A percentile compares a stretch with the other conserved stretches of the same genome.
phyloP scores from a whole-genome alignment of 2,888 invertebrate genomes.

The Caenorhabditis becei region DNA sequence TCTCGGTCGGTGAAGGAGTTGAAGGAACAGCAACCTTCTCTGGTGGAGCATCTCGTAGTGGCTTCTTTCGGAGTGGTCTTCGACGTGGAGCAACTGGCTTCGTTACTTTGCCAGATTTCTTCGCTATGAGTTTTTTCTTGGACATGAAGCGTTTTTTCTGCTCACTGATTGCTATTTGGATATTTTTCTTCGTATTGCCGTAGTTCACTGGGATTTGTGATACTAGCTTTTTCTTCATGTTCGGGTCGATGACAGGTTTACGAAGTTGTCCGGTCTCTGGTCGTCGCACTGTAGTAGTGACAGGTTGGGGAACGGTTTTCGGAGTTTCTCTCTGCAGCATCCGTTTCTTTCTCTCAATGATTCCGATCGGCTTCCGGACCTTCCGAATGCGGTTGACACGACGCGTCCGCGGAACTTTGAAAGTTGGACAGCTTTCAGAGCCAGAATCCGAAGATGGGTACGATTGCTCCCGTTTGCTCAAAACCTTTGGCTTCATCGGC shows the following conservation, averaged over 20 bases:
- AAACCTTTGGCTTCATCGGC: neutral
- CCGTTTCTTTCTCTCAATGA: conserved; percentile 3
- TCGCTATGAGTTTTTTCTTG: too few relatives aligned
- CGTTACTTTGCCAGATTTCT: too few relatives aligned
- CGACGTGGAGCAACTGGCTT: too few relatives aligned
- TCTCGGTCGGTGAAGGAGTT: too few relatives aligned
- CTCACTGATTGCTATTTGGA: neutral
- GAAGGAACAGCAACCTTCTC: too few relatives aligned
- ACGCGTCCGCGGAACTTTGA: neutral
- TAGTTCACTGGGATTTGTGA: conserved; percentile 1
- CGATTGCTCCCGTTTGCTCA: neutral
- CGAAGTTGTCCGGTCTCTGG: conserved; percentile 9
- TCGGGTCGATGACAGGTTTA: neutral
- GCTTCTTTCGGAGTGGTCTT: too few relatives aligned
- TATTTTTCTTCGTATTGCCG: neutral
- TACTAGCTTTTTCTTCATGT: neutral
- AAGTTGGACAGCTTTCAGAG: conserved; percentile 5
- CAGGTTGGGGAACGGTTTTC: neutral
- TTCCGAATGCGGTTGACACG: neutral
- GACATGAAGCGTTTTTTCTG: neutral
- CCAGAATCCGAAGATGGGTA: conserved; percentile 9
- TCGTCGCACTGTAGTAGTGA: neutral
- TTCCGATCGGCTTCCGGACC: neutral
- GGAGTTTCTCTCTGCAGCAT: neutral
- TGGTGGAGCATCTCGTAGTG: too few relatives aligned